Evolutionary conservation across 2,797 vertebrate species (phyloP).

Genomic region (Brachyrhaphis roseni): DNA sequence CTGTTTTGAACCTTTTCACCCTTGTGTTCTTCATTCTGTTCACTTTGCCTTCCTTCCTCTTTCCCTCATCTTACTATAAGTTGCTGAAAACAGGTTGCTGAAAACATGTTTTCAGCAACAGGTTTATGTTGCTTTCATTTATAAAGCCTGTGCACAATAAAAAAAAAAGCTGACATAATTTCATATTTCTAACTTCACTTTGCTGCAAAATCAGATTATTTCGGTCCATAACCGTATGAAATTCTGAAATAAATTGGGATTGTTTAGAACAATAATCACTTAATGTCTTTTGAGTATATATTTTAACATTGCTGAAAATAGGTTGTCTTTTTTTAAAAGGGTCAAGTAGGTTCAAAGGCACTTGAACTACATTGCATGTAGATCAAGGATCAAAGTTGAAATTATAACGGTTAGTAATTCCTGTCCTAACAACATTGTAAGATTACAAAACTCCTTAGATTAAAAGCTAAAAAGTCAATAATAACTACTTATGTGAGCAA

Average conservation of each 20-base stretch:
- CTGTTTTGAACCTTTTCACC: background rate
- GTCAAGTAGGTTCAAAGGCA: background rate
- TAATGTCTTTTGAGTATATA: background rate
- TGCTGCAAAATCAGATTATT: background rate
- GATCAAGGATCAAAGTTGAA: background rate
- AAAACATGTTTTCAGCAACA: too few species aligned
- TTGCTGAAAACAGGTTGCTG: background rate
- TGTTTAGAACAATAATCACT: background rate
- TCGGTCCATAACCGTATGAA: background rate
- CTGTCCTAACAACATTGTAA: background rate
- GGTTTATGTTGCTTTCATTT: too few species aligned
- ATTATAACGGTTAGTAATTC: background rate
- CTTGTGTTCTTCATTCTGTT: background rate
- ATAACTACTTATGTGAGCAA: background rate
- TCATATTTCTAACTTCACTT: background rate
- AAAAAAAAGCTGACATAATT: background rate
- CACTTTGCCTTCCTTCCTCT: background rate
- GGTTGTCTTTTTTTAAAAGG: background rate
- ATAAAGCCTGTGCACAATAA: background rate
- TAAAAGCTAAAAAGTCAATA: background rate
- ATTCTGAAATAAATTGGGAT: background rate
- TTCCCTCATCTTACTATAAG: background rate
- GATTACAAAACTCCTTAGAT: background rate
- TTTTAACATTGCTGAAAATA: background rate
- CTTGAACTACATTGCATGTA: background rate